phyloP scores from a whole-genome alignment of 2,113 vertebrate species.

The Poeciliopsis occidentalis region DNA sequence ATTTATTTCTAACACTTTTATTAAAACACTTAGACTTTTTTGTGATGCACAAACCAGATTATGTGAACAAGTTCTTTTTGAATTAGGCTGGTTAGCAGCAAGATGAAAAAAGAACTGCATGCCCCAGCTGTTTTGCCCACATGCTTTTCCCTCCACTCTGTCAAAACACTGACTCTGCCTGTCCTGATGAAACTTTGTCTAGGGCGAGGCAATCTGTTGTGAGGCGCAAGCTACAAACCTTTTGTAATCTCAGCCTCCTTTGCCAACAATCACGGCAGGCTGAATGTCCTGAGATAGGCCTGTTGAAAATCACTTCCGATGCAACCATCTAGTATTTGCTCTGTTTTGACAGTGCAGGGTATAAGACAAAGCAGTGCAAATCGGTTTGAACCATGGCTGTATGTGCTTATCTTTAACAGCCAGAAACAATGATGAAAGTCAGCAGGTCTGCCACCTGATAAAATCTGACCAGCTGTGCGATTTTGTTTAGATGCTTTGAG shows the following conservation, averaged over 20 bases:
- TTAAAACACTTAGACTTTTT: constrained; percentile 8
- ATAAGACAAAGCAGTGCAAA: constrained; percentile 6
- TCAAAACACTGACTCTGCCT: constrained; percentile 48
- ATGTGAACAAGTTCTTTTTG: neutral
- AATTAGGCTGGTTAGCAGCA: constrained; percentile 5
- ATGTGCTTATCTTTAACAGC: constrained; percentile 11
- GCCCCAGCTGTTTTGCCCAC: constrained; percentile 38
- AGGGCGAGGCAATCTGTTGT: constrained; percentile 21
- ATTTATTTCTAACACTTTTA: neutral
- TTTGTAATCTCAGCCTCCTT: constrained; percentile 33
- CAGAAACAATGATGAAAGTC: neutral
- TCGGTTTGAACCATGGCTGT: constrained; percentile 6
- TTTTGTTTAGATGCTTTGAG: neutral
- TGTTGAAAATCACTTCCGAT: constrained; percentile 22
- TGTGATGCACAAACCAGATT: neutral
- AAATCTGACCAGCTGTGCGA: neutral
- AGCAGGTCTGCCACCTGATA: neutral
- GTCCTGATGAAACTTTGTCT: constrained; percentile 46
- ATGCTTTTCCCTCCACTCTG: constrained; percentile 36
- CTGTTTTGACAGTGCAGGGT: neutral
- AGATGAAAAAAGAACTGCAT: constrained; percentile 27
- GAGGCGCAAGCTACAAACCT: constrained; percentile 34
- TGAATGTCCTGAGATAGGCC: constrained; percentile 41
- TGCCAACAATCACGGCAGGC: constrained; percentile 22
- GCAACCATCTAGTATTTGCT: constrained; percentile 8